Percentiles rank a stretch among this genome's conserved stretches.
phyloP scores from a whole-genome alignment of 2,113 vertebrate species.

The Rhea pennata region DNA sequence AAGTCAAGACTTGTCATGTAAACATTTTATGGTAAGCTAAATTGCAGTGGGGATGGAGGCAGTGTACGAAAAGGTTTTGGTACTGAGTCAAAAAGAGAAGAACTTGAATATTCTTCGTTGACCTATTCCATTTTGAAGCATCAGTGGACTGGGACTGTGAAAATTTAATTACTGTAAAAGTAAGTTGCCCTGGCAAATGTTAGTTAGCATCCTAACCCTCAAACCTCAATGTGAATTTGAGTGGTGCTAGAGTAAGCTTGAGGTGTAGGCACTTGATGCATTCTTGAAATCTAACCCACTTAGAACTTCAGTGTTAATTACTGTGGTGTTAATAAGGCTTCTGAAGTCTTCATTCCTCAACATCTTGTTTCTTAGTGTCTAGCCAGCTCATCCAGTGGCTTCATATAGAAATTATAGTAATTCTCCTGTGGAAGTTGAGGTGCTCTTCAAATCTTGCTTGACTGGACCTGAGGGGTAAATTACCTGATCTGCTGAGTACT shows the following conservation, averaged over 20 bases:
- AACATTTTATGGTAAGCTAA: not conserved
- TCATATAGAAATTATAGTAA: accelerated
- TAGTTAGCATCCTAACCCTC: not conserved
- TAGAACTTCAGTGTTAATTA: accelerated
- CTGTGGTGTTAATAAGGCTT: not conserved
- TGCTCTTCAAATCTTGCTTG: accelerated
- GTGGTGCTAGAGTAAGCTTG: not conserved
- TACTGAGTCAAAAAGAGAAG: not conserved
- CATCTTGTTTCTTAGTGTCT: not conserved
- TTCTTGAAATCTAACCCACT: not conserved
- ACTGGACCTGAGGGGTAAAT: accelerated
- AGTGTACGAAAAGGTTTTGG: not conserved
- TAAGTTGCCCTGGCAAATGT: not conserved
- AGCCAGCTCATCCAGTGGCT: not conserved
- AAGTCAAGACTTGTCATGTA: not conserved
- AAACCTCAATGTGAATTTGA: not conserved
- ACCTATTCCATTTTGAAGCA: not conserved
- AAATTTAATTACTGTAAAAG: not conserved
- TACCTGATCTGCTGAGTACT: not conserved
- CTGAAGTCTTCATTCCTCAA: not conserved
- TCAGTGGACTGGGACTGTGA: not conserved
- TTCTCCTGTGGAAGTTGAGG: accelerated
- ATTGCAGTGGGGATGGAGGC: not conserved
- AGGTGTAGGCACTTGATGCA: not conserved
- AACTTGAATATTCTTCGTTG: not conserved